Conservation (phyloP, 1,140 invertebrate species). For the Drosophila erecta region DNA sequence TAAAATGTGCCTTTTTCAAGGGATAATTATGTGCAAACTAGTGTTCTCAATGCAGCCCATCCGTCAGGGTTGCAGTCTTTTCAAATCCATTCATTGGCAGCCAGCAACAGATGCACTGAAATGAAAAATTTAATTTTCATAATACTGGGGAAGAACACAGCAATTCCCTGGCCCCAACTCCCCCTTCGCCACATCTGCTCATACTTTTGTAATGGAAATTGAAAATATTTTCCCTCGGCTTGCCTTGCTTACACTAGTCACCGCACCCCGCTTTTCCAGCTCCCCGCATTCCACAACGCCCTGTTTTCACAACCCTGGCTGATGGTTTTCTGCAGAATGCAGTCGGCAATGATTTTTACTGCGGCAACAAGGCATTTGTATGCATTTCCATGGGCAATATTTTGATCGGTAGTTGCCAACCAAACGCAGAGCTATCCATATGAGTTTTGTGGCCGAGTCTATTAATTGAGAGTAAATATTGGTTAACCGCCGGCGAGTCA, state of each 20-base stretch:
- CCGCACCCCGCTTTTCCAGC: neutral
- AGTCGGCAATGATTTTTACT: constrained; percentile 55
- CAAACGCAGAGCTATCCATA: constrained; percentile 25
- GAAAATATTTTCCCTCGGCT: constrained; percentile 72
- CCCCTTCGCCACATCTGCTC: neutral
- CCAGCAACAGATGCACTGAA: constrained; percentile 62
- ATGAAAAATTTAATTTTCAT: constrained; percentile 83
- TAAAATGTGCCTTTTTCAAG: neutral
- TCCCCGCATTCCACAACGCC: constrained; percentile 3
- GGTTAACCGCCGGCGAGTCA: constrained; percentile 55
- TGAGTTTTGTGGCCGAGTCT: constrained; percentile 58
- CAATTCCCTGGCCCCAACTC: constrained; percentile 25
- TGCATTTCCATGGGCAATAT: constrained; percentile 67
- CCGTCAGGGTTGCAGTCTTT: constrained; percentile 39
- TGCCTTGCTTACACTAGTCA: constrained; percentile 56
- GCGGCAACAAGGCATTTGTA: constrained; percentile 38
- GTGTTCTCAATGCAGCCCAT: constrained; percentile 1
- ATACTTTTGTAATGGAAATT: constrained; percentile 79
- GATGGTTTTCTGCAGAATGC: constrained; percentile 26
- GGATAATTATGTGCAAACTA: neutral
- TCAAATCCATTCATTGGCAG: constrained; percentile 58
- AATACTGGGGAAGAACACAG: constrained; percentile 66
- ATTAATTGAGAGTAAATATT: constrained; percentile 81
- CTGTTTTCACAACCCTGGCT: constrained; percentile 13
- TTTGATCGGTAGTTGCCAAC: constrained; percentile 66